These are phyloP conservation scores for Lutjanus argentimaculatus DNA, from an alignment of 2,797 vertebrate genomes.

Conservation along the genomic window DNA sequence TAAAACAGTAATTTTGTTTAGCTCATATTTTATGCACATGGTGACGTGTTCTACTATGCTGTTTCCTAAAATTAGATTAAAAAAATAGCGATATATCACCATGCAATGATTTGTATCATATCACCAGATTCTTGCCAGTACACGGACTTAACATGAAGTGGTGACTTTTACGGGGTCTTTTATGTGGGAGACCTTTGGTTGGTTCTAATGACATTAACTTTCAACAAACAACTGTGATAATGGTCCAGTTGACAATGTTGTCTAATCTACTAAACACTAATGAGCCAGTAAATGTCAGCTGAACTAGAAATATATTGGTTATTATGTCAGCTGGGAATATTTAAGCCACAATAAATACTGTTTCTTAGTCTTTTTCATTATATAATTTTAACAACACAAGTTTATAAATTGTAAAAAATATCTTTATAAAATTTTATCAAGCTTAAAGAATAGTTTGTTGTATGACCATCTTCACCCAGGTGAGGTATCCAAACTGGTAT, in stretches of 20 bases:
- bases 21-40: no score
- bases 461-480: neutral
- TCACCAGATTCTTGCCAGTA: no score
- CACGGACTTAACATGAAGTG: neutral
- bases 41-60: no score
- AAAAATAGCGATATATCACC: no score
- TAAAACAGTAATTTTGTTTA: no score
- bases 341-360: neutral
- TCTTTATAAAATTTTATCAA: neutral
- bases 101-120: no score
- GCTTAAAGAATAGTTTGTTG: neutral
- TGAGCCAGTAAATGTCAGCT: no score
- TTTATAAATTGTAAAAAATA: neutral
- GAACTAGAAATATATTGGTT: rapidly evolving
- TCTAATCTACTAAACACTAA: neutral
- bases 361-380: neutral
- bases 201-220: neutral
- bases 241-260: neutral
- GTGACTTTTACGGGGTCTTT: neutral
- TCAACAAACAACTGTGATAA: neutral
- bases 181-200: neutral
- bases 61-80: no score
- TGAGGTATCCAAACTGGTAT: neutral
- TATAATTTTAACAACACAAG: neutral
- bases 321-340: neutral